These are phyloP conservation scores for Brachyptera putata DNA, from an alignment of 2,888 invertebrate genomes.

Conservation along the genomic window DNA sequence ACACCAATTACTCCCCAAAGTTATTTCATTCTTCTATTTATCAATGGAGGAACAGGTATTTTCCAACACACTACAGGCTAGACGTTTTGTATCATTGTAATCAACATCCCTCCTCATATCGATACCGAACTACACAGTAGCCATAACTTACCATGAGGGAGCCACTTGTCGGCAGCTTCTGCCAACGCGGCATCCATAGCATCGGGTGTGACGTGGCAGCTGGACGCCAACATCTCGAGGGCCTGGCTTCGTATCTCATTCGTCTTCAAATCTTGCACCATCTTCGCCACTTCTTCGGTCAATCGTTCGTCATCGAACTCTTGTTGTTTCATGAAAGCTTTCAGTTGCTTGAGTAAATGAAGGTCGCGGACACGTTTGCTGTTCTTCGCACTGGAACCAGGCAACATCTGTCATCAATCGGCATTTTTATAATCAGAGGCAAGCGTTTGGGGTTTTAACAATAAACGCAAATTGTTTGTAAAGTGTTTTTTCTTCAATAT, in stretches of 20 bases:
- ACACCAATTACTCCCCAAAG: too few relatives aligned
- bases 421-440: too few relatives aligned
- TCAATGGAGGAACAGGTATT: too few relatives aligned
- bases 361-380: slow-evolving; percentile 83
- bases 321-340: slow-evolving; percentile 59
- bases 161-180: slow-evolving; percentile 44
- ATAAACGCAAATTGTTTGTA: too few relatives aligned
- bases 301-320: slow-evolving; percentile 50
- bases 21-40: too few relatives aligned
- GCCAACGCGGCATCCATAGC: slow-evolving; percentile 51
- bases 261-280: slow-evolving; percentile 63
- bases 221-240: slow-evolving; percentile 63
- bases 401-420: background rate
- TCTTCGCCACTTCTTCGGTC: slow-evolving; percentile 52
- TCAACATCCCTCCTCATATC: too few relatives aligned
- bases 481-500: too few relatives aligned
- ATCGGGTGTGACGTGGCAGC: slow-evolving; percentile 59
- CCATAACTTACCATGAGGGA: slow-evolving; percentile 37
- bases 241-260: slow-evolving; percentile 66
- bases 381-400: slow-evolving; percentile 65
- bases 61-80: too few relatives aligned
- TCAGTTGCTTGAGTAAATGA: slow-evolving; percentile 74
- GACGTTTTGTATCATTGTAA: too few relatives aligned
- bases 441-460: too few relatives aligned
- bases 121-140: too few relatives aligned